Conservation (phyloP, 2,888 invertebrate genomes). For the Epistrophe eligans region DNA sequence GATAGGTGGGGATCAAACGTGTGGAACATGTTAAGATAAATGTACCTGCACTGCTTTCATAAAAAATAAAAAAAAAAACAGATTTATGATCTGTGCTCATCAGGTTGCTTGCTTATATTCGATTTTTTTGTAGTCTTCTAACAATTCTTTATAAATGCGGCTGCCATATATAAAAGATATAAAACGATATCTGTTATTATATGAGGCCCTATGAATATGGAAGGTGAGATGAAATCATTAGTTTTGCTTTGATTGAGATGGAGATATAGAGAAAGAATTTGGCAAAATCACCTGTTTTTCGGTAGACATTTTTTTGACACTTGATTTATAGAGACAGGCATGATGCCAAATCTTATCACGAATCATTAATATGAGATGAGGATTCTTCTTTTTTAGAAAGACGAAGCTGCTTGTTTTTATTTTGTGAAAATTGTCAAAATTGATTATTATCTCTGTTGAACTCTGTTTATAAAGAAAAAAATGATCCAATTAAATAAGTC, state of each 20-base stretch:
- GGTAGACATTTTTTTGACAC: constrained; percentile 14
- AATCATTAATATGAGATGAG: not conserved
- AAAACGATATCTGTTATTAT: constrained; percentile 51
- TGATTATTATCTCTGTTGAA: not conserved
- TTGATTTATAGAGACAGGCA: constrained; percentile 59
- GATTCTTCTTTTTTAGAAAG: not conserved
- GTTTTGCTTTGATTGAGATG: constrained; percentile 48
- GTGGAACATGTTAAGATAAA: constrained; percentile 48
- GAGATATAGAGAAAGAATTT: constrained; percentile 30
- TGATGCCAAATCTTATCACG: constrained; percentile 37
- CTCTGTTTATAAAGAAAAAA: not conserved
- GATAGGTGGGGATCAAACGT: constrained; percentile 65
- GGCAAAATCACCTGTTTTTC: constrained; percentile 68
- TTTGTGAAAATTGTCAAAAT: constrained; percentile 2
- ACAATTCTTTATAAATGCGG: not conserved
- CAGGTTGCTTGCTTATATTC: constrained; percentile 54
- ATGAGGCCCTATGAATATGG: not conserved
- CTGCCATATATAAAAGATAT: constrained; percentile 19
- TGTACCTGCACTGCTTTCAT: constrained; percentile 36
- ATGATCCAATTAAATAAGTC: not conserved
- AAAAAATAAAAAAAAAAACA: constrained; percentile 11
- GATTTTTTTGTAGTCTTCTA: not conserved
- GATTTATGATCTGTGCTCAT: constrained; percentile 56
- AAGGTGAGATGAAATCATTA: constrained; percentile 70
- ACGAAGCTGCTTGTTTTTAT: not conserved